phyloP scores from a whole-genome alignment of 1,140 invertebrate genomes.

The Agraylea sexmaculata region DNA sequence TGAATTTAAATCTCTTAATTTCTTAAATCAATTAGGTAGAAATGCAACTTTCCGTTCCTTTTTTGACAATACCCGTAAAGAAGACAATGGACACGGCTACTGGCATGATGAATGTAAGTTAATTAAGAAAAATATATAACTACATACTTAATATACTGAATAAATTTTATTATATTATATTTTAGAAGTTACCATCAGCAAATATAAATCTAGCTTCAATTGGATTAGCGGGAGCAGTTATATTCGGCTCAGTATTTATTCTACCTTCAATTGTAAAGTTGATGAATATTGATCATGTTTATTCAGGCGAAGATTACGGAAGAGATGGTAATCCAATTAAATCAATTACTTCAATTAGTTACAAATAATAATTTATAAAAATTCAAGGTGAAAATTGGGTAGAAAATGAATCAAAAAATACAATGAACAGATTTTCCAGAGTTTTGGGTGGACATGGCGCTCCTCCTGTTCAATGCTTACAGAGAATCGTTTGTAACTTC shows the following conservation, averaged over 20 bases:
- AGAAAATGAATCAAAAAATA: not conserved
- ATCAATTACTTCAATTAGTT: conserved; percentile 8
- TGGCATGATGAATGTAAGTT: conserved; percentile 17
- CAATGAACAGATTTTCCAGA: not conserved
- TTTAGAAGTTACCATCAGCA: conserved; percentile 31
- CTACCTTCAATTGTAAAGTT: conserved; percentile 26
- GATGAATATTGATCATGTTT: conserved; percentile 14
- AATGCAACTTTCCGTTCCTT: conserved; percentile 34
- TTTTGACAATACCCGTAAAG: conserved; percentile 34
- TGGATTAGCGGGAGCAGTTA: conserved; percentile 26
- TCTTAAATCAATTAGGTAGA: too few relatives aligned
- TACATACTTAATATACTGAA: conserved; percentile 1
- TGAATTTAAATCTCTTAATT: conserved; percentile 16
- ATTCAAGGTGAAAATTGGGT: not conserved
- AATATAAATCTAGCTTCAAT: conserved; percentile 32
- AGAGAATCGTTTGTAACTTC: conserved; percentile 7
- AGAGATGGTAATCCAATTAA: conserved; percentile 7
- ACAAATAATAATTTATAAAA: not conserved
- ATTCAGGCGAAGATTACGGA: conserved; percentile 12
- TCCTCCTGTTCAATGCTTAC: conserved; percentile 6
- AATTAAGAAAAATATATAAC: not conserved
- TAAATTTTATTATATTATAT: conserved; percentile 12
- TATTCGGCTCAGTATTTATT: conserved; percentile 26
- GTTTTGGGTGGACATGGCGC: conserved; percentile 9
- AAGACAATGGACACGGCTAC: conserved; percentile 24